Evolutionary conservation across 2,797 vertebrate species (phyloP).

Genomic region (Tympanoctomys barrerae): DNA sequence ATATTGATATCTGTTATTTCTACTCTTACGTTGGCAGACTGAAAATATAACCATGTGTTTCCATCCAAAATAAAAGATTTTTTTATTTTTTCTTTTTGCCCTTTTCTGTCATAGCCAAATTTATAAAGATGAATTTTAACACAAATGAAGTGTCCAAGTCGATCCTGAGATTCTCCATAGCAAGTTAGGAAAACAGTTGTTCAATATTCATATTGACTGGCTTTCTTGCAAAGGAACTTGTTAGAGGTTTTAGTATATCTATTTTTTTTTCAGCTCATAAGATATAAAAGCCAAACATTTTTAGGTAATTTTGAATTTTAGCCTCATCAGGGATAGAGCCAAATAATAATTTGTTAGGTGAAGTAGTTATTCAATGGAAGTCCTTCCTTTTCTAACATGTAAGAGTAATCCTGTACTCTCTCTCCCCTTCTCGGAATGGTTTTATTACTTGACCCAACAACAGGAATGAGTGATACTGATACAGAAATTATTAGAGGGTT

Average conservation of each 20-base stretch:
- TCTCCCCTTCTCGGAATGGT: background rate
- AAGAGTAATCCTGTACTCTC: background rate
- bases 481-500: background rate
- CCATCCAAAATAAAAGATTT: background rate
- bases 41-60: slow-evolving; percentile 4
- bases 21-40: slow-evolving; percentile 31
- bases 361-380: background rate
- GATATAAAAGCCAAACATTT: background rate
- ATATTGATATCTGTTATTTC: background rate
- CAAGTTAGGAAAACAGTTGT: slow-evolving; percentile 24
- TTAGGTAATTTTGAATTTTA: slow-evolving; percentile 43
- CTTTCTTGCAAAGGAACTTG: slow-evolving; percentile 23
- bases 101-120: slow-evolving; percentile 43
- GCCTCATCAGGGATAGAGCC: background rate
- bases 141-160: slow-evolving; percentile 22
- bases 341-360: background rate
- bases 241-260: background rate
- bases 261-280: slow-evolving; percentile 29
- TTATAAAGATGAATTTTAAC: slow-evolving; percentile 49
- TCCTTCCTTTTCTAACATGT: background rate
- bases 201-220: background rate
- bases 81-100: background rate
- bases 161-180: slow-evolving; percentile 23
- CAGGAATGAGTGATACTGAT: background rate
- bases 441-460: background rate